These are phyloP conservation scores for Cirrhinus molitorella DNA, from an alignment of 2,797 vertebrate species.

Conservation along the genomic window DNA sequence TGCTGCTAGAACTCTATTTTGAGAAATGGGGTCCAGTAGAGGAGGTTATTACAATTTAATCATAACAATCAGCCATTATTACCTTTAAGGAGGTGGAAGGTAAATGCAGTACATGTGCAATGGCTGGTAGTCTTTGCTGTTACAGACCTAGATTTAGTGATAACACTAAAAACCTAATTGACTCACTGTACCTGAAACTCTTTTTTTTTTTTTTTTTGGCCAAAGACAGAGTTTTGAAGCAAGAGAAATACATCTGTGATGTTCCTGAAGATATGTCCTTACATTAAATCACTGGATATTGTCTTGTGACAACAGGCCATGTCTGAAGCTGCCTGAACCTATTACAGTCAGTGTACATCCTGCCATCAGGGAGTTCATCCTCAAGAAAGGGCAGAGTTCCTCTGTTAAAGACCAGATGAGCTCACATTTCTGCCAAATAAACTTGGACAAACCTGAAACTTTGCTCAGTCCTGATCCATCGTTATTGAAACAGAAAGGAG, in stretches of 20 bases:
- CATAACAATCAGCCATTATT: slow-evolving; percentile 78
- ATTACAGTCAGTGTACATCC: slow-evolving; percentile 73
- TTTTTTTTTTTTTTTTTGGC: slow-evolving; percentile 75
- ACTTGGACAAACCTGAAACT: too few relatives aligned
- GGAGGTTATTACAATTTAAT: slow-evolving; percentile 68
- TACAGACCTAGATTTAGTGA: background rate
- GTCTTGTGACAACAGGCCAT: slow-evolving; percentile 81
- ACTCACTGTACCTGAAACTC: background rate
- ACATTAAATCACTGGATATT: slow-evolving; percentile 75
- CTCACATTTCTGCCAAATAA: too few relatives aligned
- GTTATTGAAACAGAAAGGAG: too few relatives aligned
- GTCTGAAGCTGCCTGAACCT: slow-evolving; percentile 80
- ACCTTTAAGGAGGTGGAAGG: slow-evolving; percentile 30
- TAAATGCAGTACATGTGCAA: slow-evolving; percentile 22
- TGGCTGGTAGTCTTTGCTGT: background rate
- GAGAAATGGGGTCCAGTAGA: slow-evolving; percentile 77
- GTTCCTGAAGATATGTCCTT: slow-evolving; percentile 79
- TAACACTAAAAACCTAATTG: background rate
- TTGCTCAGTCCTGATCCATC: too few relatives aligned
- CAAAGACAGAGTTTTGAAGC: slow-evolving; percentile 72
- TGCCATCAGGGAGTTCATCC: slow-evolving; percentile 79
- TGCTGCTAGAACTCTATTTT: slow-evolving; percentile 81
- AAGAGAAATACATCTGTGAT: slow-evolving; percentile 71
- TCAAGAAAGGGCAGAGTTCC: slow-evolving; percentile 64
- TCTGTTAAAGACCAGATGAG: slow-evolving; percentile 78